Evolutionary conservation across 2,113 vertebrate species (phyloP).

Genomic region (Mustela lutreola): DNA sequence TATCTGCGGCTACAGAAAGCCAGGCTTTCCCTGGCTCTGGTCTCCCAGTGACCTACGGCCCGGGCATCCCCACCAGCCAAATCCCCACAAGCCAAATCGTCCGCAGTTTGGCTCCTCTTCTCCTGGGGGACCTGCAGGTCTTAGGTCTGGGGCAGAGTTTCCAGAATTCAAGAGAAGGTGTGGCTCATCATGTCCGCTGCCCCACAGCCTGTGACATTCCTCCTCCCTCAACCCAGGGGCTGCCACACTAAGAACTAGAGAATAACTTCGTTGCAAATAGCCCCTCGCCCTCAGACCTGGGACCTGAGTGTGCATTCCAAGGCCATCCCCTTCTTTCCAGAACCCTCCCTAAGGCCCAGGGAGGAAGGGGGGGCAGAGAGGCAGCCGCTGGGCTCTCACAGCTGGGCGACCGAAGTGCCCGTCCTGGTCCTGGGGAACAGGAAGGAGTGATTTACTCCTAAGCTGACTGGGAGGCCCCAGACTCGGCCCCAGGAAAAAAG

Average conservation of each 20-base stretch:
- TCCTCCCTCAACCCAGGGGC: not conserved
- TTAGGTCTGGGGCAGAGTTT: not conserved
- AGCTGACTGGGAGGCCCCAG: not conserved
- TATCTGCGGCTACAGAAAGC: not conserved
- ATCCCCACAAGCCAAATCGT: too few species aligned
- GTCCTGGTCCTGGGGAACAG: not conserved
- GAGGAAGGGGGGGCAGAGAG: not conserved
- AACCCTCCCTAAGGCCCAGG: not conserved
- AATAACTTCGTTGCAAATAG: not conserved
- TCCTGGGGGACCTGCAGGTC: not conserved
- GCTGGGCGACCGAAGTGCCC: fast-evolving
- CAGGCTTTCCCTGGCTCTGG: fast-evolving
- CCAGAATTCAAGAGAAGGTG: not conserved
- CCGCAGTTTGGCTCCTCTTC: not conserved
- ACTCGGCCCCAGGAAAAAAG: not conserved
- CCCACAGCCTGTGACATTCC: not conserved
- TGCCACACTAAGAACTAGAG: not conserved
- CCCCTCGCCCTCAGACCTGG: not conserved
- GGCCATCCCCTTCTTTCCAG: not conserved
- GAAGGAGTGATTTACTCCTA: not conserved
- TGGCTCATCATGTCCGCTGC: not conserved
- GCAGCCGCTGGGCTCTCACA: fast-evolving
- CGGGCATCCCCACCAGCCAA: fast-evolving
- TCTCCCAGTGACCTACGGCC: not conserved
- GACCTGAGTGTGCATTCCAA: not conserved